Evolutionary conservation across 1,140 invertebrate species (phyloP), one percentile per base, ranked within the genome.

Genomic region (Zophobas atratus): DNA sequence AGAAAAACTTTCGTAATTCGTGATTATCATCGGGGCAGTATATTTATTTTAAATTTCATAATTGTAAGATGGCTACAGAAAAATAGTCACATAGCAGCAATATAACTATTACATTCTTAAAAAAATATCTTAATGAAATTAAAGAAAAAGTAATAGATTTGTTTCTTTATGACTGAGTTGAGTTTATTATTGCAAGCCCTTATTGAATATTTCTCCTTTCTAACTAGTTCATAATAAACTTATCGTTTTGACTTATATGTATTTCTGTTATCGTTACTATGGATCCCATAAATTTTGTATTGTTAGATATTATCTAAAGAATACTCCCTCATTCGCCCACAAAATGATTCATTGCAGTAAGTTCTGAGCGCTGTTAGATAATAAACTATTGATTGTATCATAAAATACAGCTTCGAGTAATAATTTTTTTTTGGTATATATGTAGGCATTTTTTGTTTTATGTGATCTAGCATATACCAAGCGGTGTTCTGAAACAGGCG

Each of bases 281-380:
- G 32, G 32, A 67, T 51, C 49, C 20, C 39, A 67, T 67, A 67
- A 67, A 67, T 67, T 67, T 67, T 43, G n/a, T 67, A 32, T 67
- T n/a, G 20, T n/a, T 67, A 20, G 39, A 67, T 67, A 32, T 41
- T 67, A 67, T 67, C 60, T 67, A 32, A 67, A 67, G 39, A 33
- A 67, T 67, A 41, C 60, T 67, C 60, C 60, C 39, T 67, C 60
- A 41, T 67, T 67, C 60, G 39, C 3, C 35, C 38, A 63, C 5
- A 8, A 20, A 33, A 67, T 67, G 60, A 67, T 67, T 67, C 60
- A 67, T 67, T 67, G 43, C 39, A 67, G 6, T 67, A 39, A 67
- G 36, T 67, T 67, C 39, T 67, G 38, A 39, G 60, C 43, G 60
- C 8, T 67, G 60, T 43, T 43, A 39, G 60, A 67, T 67, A 67